These are phyloP conservation scores for Pseudomugil tenellus DNA, from an alignment of 2,797 vertebrate genomes.

Conservation along the genomic window DNA sequence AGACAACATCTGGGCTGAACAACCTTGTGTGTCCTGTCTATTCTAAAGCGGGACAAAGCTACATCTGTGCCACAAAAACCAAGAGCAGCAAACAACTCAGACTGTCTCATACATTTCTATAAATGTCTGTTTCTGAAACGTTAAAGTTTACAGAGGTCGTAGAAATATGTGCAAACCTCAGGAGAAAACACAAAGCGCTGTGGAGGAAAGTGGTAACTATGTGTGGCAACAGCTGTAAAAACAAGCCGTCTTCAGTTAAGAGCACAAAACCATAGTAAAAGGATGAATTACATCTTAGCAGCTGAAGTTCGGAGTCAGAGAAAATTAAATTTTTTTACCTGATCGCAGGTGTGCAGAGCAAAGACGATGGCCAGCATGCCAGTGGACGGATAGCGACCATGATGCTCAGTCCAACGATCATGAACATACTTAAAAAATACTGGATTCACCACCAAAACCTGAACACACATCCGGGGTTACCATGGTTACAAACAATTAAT, in stretches of 20 bases:
- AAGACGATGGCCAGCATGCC: conserved; percentile 86
- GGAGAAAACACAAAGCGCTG: background rate
- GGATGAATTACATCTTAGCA: background rate
- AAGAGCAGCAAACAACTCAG: background rate
- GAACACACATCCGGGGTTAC: background rate
- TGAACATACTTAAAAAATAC: conserved; percentile 86
- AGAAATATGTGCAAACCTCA: background rate
- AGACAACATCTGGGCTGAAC: background rate
- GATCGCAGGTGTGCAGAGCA: conserved; percentile 84
- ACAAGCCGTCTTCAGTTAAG: background rate
- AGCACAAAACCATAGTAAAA: background rate
- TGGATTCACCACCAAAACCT: conserved; percentile 85
- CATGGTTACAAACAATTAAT: background rate
- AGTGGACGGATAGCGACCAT: conserved; percentile 84
- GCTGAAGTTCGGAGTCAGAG: background rate
- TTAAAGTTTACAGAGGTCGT: background rate
- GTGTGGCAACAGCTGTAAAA: background rate
- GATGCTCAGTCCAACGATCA: conserved; percentile 78
- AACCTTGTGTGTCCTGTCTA: background rate
- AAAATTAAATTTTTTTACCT: conserved; percentile 67
- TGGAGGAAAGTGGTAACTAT: background rate
- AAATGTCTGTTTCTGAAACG: background rate
- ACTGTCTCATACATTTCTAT: background rate
- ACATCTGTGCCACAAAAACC: background rate
- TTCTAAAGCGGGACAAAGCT: background rate